These are phyloP conservation scores for Tenebrio molitor DNA, from an alignment of 1,140 invertebrate genomes.

Conservation along the genomic window DNA sequence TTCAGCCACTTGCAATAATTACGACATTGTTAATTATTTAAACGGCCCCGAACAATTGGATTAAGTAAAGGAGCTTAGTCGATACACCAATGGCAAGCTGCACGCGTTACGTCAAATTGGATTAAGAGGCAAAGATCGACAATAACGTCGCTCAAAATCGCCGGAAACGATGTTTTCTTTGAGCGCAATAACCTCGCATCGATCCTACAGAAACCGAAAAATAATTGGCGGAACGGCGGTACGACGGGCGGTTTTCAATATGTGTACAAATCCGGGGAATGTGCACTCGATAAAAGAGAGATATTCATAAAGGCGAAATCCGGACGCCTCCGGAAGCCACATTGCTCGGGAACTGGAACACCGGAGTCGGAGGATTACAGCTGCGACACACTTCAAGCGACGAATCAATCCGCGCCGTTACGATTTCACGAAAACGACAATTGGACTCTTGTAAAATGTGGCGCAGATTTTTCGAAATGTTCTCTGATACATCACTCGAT, in stretches of 20 bases:
- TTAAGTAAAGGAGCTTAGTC: slow-evolving; percentile 27
- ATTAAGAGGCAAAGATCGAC: neutral
- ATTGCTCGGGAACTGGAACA: neutral
- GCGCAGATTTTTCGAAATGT: too few relatives aligned
- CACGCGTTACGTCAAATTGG: slow-evolving; percentile 27
- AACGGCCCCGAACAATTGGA: slow-evolving; percentile 29
- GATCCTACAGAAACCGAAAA: too few relatives aligned
- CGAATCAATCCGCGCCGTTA: neutral
- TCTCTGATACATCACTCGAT: too few relatives aligned
- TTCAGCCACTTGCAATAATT: slow-evolving; percentile 33
- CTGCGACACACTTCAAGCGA: neutral
- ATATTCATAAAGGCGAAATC: slow-evolving; percentile 3
- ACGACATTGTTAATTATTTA: slow-evolving; percentile 38
- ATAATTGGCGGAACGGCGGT: too few relatives aligned
- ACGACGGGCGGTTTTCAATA: neutral
- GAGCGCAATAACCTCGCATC: neutral
- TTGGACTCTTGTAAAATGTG: too few relatives aligned
- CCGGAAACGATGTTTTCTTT: neutral
- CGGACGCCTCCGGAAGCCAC: neutral
- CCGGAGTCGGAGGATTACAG: neutral
- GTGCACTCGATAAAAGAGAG: neutral
- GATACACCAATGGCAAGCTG: neutral
- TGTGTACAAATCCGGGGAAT: neutral
- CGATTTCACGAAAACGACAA: too few relatives aligned
- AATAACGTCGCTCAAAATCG: neutral